Conservation (phyloP, 2,797 vertebrate species). For the Numenius phaeopus region DNA sequence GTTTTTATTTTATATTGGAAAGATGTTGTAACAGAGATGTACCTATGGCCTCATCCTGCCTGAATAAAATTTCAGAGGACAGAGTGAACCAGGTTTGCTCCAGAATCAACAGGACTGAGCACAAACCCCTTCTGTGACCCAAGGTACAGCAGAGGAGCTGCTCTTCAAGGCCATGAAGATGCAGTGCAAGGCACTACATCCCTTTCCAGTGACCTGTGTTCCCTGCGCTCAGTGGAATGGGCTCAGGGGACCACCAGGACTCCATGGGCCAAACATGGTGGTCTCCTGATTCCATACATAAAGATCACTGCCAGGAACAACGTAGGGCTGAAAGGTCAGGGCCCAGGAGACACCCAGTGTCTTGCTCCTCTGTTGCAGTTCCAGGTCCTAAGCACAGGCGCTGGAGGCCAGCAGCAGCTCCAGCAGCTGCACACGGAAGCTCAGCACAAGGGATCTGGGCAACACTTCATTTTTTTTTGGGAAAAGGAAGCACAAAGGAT, state of each 20-base stretch:
- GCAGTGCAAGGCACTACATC: background rate
- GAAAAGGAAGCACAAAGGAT: background rate
- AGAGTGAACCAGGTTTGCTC: background rate
- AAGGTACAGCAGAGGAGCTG: background rate
- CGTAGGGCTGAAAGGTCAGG: background rate
- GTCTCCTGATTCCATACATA: background rate
- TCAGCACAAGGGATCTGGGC: background rate
- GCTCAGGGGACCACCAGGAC: background rate
- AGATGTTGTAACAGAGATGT: background rate
- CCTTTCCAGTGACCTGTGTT: background rate
- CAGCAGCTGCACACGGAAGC: background rate
- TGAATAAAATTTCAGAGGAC: background rate
- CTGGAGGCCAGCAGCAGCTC: background rate
- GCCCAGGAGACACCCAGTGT: background rate
- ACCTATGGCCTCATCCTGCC: background rate
- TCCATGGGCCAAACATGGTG: background rate
- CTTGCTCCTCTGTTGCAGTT: background rate
- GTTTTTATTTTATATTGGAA: background rate
- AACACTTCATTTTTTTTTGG: background rate
- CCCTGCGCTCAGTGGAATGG: accelerated
- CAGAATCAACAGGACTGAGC: background rate
- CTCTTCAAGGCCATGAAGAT: background rate
- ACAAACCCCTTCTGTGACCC: background rate
- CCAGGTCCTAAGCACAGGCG: accelerated
- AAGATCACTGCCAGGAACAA: background rate